These are phyloP conservation scores for Melinaea menophilus DNA, from an alignment of 2,888 invertebrate species.

Conservation along the genomic window DNA sequence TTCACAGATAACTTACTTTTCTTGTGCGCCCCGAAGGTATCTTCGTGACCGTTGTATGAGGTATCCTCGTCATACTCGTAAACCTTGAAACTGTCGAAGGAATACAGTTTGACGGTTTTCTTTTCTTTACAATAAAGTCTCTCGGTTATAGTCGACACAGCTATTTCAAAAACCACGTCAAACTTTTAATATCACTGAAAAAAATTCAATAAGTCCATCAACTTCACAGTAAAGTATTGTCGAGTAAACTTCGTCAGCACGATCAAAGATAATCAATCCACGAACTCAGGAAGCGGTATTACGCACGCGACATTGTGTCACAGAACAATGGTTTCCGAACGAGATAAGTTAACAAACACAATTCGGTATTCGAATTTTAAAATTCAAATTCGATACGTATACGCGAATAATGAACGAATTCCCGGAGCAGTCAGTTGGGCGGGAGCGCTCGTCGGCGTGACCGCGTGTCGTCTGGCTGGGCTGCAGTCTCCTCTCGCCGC, in stretches of 20 bases:
- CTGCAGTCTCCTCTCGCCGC: slow-evolving; percentile 61
- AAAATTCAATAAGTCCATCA: slow-evolving; percentile 26
- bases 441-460: slow-evolving; percentile 60
- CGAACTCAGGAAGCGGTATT: slow-evolving; percentile 49
- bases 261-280: slow-evolving; percentile 54
- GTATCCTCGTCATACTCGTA: slow-evolving; percentile 73
- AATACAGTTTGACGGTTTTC: slow-evolving; percentile 75
- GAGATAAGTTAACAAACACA: slow-evolving; percentile 23
- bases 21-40: slow-evolving; percentile 64
- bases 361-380: slow-evolving; percentile 29
- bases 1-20: slow-evolving; percentile 50
- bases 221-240: slow-evolving; percentile 32
- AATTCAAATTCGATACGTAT: slow-evolving; percentile 16
- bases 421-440: slow-evolving; percentile 38
- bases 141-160: neutral
- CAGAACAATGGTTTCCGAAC: slow-evolving; percentile 51
- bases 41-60: slow-evolving; percentile 64
- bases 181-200: neutral
- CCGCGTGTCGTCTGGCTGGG: slow-evolving; percentile 73
- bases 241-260: slow-evolving; percentile 42
- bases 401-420: slow-evolving; percentile 34
- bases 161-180: neutral
- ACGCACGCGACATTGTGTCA: slow-evolving; percentile 59
- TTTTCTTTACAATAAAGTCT: slow-evolving; percentile 38
- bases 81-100: slow-evolving; percentile 74